Evolutionary conservation across 2,888 invertebrate genomes (phyloP), one percentile per base, ranked within the genome.

Genomic region (Parelbella ahira): DNA sequence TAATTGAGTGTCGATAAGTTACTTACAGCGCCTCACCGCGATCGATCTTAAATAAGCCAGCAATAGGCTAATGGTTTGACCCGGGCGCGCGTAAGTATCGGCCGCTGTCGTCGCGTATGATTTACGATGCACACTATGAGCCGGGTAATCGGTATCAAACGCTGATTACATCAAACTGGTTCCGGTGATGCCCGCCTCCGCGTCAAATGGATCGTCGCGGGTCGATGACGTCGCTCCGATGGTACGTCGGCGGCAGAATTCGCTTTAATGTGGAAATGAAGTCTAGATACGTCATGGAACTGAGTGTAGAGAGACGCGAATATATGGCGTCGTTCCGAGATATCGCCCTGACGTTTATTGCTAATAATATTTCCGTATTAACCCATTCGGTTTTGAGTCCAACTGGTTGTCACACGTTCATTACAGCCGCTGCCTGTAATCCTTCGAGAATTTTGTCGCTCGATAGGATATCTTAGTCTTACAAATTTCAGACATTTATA

Each of bases 51-150:
- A 53, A 54, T 51, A 50, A 48, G 48, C 47, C 33, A 37, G 42
- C 42, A 44, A 49, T 45, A 51, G 50, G 48, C 49, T 54, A 56
- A 55, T 59, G 44, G 49, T 38, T 48, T 52, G 51, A 53, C 50
- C 53, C 44, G 42, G 45, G 49, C 44, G 37, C 44, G 48, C 45
- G 47, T 52, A 49, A 48, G 37, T 50, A 53, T 48, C 45, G 47
- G 43, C 36, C 43, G 32, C 30, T 51, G 49, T 47, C 49, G 37
- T 44, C 44, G 23, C 21, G 6, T 37, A 50, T 54, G 47, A 53
- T 54, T 48, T 50, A 54, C 44, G 39, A 43, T 30, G 25, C 29
- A 42, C 34, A 43, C 42, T 39, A 43, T 39, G 45, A 42, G 27
- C 42, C 42, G 37, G 36, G 38, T 37, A 48, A 45, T 48, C 30